A percentile compares a stretch with the other conserved stretches of the same genome.
Conservation (phyloP, 2,113 vertebrate genomes). For the Nestor notabilis region DNA sequence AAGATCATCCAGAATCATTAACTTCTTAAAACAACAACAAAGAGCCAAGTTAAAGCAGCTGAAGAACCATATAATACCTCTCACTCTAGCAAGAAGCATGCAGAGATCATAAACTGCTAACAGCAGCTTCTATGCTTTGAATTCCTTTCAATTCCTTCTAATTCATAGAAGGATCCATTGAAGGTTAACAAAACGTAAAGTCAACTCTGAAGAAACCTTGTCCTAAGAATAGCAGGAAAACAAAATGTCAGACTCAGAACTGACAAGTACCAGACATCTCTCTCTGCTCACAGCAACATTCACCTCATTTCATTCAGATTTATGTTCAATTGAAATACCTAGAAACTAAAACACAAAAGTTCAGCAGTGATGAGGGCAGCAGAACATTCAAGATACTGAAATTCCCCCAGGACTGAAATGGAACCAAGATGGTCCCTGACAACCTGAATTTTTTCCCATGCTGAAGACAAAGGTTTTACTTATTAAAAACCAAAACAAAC, state of each 20-base stretch:
- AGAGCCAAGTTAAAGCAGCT: not conserved
- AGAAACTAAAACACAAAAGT: not conserved
- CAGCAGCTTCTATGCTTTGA: not conserved
- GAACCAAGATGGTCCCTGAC: not conserved
- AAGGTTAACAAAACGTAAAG: not conserved
- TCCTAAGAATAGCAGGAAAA: not conserved
- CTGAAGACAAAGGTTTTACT: not conserved
- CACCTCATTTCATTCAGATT: not conserved
- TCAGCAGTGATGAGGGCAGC: not conserved
- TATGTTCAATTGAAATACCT: not conserved
- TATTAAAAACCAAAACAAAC: not conserved
- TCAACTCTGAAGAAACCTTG: not conserved
- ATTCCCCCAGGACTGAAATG: not conserved
- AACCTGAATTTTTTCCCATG: not conserved
- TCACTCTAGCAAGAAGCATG: not conserved
- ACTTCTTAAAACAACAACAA: not conserved
- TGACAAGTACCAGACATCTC: not conserved
- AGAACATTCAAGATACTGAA: not conserved
- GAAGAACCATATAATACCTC: not conserved
- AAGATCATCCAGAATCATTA: not conserved
- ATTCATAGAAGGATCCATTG: not conserved
- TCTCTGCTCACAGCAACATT: not conserved
- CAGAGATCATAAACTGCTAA: not conserved
- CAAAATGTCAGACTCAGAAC: not conserved
- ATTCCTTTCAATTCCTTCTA: not conserved